A percentile compares a stretch with the other conserved stretches of the same genome.
Conservation (phyloP, 2,113 vertebrate genomes). For the Suricata suricatta region DNA sequence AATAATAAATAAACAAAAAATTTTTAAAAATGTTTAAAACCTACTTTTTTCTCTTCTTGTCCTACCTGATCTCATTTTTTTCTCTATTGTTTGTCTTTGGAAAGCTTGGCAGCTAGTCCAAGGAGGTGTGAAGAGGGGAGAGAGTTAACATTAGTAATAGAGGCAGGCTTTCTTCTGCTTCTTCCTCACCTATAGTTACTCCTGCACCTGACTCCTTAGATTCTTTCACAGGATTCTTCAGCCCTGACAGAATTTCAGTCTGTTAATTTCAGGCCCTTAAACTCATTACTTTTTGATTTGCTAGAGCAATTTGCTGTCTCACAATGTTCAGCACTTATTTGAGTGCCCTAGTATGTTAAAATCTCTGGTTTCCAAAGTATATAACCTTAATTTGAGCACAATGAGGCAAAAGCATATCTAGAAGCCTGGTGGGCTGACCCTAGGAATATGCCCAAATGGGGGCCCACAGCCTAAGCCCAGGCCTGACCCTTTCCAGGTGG, state of each 20-base stretch:
- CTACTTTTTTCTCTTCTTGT: background rate
- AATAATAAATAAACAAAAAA: too few species aligned
- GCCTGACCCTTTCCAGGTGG: background rate
- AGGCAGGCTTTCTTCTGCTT: background rate
- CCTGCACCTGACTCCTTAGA: background rate
- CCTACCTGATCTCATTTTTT: background rate
- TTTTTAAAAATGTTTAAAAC: background rate
- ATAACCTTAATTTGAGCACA: background rate
- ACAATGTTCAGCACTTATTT: background rate
- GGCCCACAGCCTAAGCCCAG: background rate
- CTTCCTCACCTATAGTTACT: background rate
- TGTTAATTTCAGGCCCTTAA: background rate
- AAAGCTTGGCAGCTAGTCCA: background rate
- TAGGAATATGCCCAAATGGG: background rate
- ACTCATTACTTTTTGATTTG: constrained; percentile 25
- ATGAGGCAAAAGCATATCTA: background rate
- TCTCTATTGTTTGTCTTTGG: background rate
- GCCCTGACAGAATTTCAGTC: background rate
- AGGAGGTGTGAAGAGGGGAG: background rate
- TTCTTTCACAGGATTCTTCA: background rate
- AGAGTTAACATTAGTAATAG: background rate
- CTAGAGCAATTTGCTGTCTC: background rate
- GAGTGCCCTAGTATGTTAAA: constrained; percentile 3
- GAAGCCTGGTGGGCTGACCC: background rate
- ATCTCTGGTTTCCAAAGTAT: background rate